Percentiles rank a stretch among this genome's conserved stretches.
phyloP scores from a whole-genome alignment of 2,888 invertebrate species.

The Flabesymbios commensalis region DNA sequence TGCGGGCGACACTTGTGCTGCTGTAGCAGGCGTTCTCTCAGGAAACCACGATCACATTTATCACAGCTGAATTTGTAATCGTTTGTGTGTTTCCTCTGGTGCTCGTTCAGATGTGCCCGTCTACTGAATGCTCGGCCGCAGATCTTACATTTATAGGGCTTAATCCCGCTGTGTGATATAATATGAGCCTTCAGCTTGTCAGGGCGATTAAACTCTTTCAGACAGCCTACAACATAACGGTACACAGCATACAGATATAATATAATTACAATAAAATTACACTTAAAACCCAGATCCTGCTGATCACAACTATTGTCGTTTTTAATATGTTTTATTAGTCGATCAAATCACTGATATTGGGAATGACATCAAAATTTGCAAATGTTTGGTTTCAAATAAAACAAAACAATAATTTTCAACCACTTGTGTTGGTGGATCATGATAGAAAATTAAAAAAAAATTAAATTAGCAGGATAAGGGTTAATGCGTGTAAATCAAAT shows the following conservation, averaged over 20 bases:
- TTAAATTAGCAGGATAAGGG: too few relatives aligned
- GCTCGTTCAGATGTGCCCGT: constrained; percentile 56
- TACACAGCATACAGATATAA: background rate
- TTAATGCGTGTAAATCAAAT: too few relatives aligned
- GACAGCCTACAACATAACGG: constrained; percentile 63
- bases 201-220: constrained; percentile 70
- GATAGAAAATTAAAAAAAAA: too few relatives aligned
- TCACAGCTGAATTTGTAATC: constrained; percentile 49
- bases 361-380: too few relatives aligned
- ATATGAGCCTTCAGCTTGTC: constrained; percentile 70
- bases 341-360: too few relatives aligned
- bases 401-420: too few relatives aligned
- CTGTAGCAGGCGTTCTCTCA: constrained; percentile 32
- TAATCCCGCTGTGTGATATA: constrained; percentile 66
- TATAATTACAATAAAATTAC: background rate
- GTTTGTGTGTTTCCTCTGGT: constrained; percentile 54
- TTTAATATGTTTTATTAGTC: too few relatives aligned
- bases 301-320: too few relatives aligned
- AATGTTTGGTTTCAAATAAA: too few relatives aligned
- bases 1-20: constrained; percentile 2
- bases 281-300: background rate
- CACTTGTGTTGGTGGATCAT: too few relatives aligned
- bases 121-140: constrained; percentile 60
- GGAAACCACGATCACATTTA: constrained; percentile 53
- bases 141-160: constrained; percentile 58